These are phyloP conservation scores for Limnephilus lunatus DNA, from an alignment of 2,888 invertebrate genomes.

Conservation along the genomic window DNA sequence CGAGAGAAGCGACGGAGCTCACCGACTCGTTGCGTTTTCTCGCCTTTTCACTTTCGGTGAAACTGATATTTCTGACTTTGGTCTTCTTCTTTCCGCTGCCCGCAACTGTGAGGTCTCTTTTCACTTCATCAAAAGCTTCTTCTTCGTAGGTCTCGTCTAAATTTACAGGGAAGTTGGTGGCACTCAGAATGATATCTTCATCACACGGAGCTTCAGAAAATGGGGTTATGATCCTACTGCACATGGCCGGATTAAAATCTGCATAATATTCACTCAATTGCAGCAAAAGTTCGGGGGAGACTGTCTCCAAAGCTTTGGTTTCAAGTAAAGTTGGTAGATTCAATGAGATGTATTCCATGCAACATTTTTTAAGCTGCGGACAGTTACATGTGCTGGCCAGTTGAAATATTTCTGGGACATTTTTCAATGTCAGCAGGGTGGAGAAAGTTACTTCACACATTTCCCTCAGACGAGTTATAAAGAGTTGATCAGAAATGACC, in stretches of 20 bases:
- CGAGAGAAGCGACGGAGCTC: conserved; percentile 74
- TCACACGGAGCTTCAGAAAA: conserved; percentile 81
- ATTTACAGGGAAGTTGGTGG: conserved; percentile 73
- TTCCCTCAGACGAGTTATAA: conserved; percentile 83
- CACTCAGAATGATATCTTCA: conserved; percentile 75
- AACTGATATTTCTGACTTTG: conserved; percentile 74
- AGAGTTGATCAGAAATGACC: conserved; percentile 88
- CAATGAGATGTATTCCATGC: conserved; percentile 87
- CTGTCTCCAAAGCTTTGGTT: conserved; percentile 80
- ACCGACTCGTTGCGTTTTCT: conserved; percentile 73
- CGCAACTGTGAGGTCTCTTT: conserved; percentile 73
- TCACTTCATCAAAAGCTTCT: conserved; percentile 75
- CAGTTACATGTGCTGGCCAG: conserved; percentile 88
- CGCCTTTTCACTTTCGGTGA: conserved; percentile 74
- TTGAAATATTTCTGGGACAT: conserved; percentile 86
- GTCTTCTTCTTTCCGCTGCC: conserved; percentile 73
- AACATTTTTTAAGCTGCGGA: conserved; percentile 82
- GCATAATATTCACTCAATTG: conserved; percentile 84
- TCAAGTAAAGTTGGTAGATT: conserved; percentile 86
- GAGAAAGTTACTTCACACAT: conserved; percentile 84
- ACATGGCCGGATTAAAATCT: conserved; percentile 78
- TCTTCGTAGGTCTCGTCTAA: conserved; percentile 72
- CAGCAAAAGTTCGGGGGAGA: conserved; percentile 80
- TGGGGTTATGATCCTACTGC: conserved; percentile 83
- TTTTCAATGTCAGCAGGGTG: conserved; percentile 83